Evolutionary conservation across 2,113 vertebrate species (phyloP), one percentile per base, ranked within the genome.

Genomic region (Pteropus alecto): DNA sequence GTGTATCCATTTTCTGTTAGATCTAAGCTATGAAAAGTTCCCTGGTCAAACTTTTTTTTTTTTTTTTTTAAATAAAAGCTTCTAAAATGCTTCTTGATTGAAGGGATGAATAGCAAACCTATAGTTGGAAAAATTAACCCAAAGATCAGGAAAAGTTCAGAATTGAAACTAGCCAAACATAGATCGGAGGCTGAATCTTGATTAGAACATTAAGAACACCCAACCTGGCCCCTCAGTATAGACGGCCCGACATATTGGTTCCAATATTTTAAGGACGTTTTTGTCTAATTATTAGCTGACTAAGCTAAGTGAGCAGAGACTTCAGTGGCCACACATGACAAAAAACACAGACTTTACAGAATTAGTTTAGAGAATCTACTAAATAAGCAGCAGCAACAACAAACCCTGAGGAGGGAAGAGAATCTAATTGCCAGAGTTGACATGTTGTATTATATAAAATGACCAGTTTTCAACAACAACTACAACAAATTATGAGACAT

Each of bases 191-290:
- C 35, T 33, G 54, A n/a, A 21, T 9, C 58, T 28, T 3, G 1
- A 3, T 2, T 10, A 71, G 71, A 58, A 41, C 2, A 28, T 43
- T 1, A 6, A 67, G 28, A n/a, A 33, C 5, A 67, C 15, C 1
- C 24, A 43, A 24, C 58, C 21, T 30, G 22, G 38, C 5, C n/a
- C 18, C 61, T 87, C 70, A 61, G 61, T 21, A 61, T 63, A 85
- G 33, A 43, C 16, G 1, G 0, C 8, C 24, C 24, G 43, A 14
- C 1, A 0, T 5, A 3, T 0, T 2, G 28, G 19, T 4, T 43
- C 21, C 78, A 83, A 48, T 24, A 12, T 2, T 3, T 21, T 16
- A 48, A 43, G 33, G n/a, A 8, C 4, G 2, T 26, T 13, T 35
- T 33, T n/a, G 21, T 46, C 10, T 41, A 21, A 11, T 30, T n/a